A percentile compares a stretch with the other conserved stretches of the same genome.
Evolutionary conservation across 2,797 vertebrate species (phyloP).

Genomic region (Varecia variegata): DNA sequence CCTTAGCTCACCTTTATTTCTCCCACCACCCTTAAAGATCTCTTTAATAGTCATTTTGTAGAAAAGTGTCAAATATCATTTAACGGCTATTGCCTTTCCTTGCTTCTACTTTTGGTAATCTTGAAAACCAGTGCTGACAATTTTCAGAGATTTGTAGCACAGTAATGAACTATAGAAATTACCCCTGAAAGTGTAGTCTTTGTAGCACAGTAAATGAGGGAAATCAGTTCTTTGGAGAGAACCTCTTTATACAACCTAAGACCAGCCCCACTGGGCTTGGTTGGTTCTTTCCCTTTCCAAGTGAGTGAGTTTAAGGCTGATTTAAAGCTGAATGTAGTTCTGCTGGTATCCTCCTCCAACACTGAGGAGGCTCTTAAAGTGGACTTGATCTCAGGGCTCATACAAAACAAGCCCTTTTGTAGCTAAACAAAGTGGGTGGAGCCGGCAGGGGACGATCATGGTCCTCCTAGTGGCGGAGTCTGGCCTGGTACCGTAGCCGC

Average conservation of each 20-base stretch:
- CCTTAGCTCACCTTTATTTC: background rate
- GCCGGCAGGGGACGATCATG: background rate
- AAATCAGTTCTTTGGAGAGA: background rate
- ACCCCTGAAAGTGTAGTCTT: too few relatives aligned
- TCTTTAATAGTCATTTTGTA: background rate
- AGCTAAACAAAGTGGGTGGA: conserved; percentile 20
- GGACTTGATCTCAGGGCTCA: background rate
- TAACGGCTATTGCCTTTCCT: conserved; percentile 5
- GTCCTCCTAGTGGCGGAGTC: conserved; percentile 38
- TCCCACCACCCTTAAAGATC: background rate
- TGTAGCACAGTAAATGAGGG: background rate
- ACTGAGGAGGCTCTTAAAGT: background rate
- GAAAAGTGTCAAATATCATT: background rate
- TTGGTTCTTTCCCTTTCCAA: background rate
- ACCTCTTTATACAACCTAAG: background rate
- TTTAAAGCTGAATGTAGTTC: background rate
- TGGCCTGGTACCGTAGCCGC: background rate
- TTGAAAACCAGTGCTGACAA: background rate
- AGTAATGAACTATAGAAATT: too few relatives aligned
- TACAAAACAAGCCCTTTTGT: background rate
- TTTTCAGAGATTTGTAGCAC: background rate
- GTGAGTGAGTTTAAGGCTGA: background rate
- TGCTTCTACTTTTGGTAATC: conserved; percentile 33
- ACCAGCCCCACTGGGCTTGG: background rate
- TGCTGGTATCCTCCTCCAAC: background rate